These are phyloP conservation scores for Eubasilissa splendida DNA, from an alignment of 2,888 invertebrate genomes.

Conservation along the genomic window DNA sequence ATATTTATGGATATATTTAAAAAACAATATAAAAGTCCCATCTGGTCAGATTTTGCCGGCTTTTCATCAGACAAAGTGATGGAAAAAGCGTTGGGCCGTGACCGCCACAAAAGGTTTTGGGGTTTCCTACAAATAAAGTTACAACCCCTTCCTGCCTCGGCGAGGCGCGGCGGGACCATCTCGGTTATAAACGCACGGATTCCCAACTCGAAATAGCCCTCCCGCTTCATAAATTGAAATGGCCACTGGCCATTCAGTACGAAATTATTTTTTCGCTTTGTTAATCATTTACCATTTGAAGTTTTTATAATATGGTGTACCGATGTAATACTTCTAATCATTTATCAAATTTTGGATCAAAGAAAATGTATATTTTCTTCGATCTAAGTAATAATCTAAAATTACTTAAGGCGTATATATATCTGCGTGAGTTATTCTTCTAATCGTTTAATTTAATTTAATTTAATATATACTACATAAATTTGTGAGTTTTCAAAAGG, in stretches of 20 bases:
- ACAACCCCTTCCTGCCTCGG: slow-evolving; percentile 40
- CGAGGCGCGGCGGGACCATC: slow-evolving; percentile 21
- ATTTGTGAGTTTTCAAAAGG: too few relatives aligned
- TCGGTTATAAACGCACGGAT: slow-evolving; percentile 56
- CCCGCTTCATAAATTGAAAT: slow-evolving; percentile 42
- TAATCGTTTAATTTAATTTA: too few relatives aligned
- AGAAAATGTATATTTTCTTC: too few relatives aligned
- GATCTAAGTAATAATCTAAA: too few relatives aligned
- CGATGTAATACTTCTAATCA: too few relatives aligned
- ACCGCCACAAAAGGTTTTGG: slow-evolving; percentile 28
- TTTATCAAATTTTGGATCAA: too few relatives aligned
- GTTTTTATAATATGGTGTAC: neutral
- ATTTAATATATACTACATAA: too few relatives aligned
- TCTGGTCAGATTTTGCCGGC: slow-evolving; percentile 22
- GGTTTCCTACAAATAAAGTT: slow-evolving; percentile 45
- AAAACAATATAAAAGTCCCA: slow-evolving; percentile 28
- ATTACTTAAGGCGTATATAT: too few relatives aligned
- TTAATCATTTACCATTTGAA: slow-evolving; percentile 3
- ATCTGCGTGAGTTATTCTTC: too few relatives aligned
- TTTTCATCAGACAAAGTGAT: slow-evolving; percentile 40
- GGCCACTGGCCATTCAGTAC: slow-evolving; percentile 36
- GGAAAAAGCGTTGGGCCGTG: slow-evolving; percentile 38
- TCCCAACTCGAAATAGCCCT: slow-evolving; percentile 31
- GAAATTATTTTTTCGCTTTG: slow-evolving; percentile 36
- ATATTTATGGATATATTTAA: slow-evolving; percentile 10